Evolutionary conservation across 2,797 vertebrate species (phyloP), one percentile per base, ranked within the genome.

Genomic region (Neopelma chrysocephalum): DNA sequence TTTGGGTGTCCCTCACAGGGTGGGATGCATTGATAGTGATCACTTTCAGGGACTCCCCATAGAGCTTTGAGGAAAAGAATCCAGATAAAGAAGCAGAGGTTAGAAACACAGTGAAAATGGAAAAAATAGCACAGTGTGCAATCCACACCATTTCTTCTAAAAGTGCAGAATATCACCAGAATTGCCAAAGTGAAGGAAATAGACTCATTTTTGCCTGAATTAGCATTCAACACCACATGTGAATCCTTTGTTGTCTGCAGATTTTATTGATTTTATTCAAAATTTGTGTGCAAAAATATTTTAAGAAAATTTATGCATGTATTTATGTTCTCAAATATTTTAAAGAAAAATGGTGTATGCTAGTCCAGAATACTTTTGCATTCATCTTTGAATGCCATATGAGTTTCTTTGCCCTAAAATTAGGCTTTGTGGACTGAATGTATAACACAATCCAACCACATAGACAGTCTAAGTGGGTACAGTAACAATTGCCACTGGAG

Each of bases 391-490:
- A 75, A 68, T 65, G 34, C 5, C 4, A 2, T 23, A 5, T 40
- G 62, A 42, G 17, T 57, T 54, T 81, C 4, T 60, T 31, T 65
- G 79, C 31, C 50, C 91, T 68, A 72, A 76, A 61, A 62, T 26
- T 17, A 54, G 50, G 27, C 8, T 48, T 70, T 43, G 32, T 62
- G 16, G 19, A 10, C 12, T 45, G 23, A 57, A 42, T 9, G 16
- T 36, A 1, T 10, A 19, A 18, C 27, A 43, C 32, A 17, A 11
- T 48, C 17, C 0, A 6, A 11, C n/a, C 40, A 15, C 19, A 3
- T 0, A 54, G n/a, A 4, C 4, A 7, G 12, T 43, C 27, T 18
- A 0, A 5, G 3, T 3, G 15, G 38, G 10, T 38, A 6, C 1
- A 1, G 60, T 6, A 45, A 53, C 18, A 38, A 5, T 8, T 70